phyloP scores from a whole-genome alignment of 2,113 vertebrate genomes.

The Aphelocoma coerulescens region DNA sequence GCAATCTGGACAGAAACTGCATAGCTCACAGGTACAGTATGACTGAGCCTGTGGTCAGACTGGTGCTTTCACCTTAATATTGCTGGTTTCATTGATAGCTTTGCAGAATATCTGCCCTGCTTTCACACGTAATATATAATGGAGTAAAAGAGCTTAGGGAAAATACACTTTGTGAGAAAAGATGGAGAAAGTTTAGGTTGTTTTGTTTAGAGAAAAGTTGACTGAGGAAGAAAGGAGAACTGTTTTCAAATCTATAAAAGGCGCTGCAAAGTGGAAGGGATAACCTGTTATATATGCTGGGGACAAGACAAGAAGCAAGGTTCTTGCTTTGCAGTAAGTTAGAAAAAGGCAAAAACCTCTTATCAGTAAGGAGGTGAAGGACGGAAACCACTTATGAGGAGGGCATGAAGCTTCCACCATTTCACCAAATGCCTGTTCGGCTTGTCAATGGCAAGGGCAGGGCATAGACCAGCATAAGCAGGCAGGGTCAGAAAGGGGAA shows the following conservation, averaged over 20 bases:
- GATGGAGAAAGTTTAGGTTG: background rate
- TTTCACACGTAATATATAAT: background rate
- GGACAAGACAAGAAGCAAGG: background rate
- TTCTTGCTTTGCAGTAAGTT: background rate
- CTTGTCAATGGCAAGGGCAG: background rate
- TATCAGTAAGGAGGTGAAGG: background rate
- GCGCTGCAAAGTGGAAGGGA: background rate
- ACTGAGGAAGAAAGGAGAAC: background rate
- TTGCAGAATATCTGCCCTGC: background rate
- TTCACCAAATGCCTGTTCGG: background rate
- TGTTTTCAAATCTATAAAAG: background rate
- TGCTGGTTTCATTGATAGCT: background rate
- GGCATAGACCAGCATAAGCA: fast-evolving
- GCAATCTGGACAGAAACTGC: background rate
- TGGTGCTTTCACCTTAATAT: background rate
- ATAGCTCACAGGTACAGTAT: background rate
- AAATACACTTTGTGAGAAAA: background rate
- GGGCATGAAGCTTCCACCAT: background rate
- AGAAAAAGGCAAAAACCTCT: background rate
- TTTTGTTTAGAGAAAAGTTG: background rate
- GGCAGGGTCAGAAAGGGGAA: background rate
- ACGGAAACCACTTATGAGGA: background rate
- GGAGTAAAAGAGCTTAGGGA: background rate
- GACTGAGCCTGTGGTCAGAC: background rate
- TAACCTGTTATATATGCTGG: background rate